These are phyloP conservation scores for Galaxias olidus DNA, from an alignment of 2,797 vertebrate genomes.

Conservation along the genomic window DNA sequence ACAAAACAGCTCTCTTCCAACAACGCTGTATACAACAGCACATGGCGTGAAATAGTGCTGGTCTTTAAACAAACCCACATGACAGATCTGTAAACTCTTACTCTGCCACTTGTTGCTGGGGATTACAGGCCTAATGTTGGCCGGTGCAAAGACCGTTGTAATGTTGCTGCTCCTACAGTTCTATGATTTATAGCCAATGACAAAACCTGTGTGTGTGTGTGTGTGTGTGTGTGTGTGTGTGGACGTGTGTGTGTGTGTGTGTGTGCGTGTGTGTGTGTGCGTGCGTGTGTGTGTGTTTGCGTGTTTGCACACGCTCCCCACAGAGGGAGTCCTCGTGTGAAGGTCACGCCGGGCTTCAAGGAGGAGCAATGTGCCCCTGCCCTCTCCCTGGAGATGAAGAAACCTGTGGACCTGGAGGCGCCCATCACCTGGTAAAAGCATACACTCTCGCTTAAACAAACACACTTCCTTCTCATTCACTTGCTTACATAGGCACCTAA, in stretches of 20 bases:
- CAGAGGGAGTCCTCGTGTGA: slow-evolving; percentile 90
- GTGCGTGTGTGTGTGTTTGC: slow-evolving; percentile 30
- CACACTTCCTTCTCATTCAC: too few species aligned
- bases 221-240: background rate
- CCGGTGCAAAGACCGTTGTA: too few species aligned
- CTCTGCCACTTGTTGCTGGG: too few species aligned
- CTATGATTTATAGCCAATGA: too few species aligned
- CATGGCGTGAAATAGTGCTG: too few species aligned
- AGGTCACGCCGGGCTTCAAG: slow-evolving; percentile 89
- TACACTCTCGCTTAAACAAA: background rate
- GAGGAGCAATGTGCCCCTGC: slow-evolving; percentile 96
- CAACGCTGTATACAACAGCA: too few species aligned
- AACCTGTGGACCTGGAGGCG: slow-evolving; percentile 92
- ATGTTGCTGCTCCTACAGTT: too few species aligned
- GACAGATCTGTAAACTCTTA: too few species aligned
- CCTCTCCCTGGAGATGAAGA: slow-evolving; percentile 92
- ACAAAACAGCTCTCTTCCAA: too few species aligned
- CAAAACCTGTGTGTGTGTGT: background rate
- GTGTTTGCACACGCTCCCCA: slow-evolving; percentile 24
- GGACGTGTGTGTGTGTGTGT: background rate
- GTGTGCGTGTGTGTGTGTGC: slow-evolving; percentile 4
- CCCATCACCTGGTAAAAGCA: slow-evolving; percentile 87
- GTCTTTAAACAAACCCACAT: too few species aligned
- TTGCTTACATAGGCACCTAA: too few species aligned
- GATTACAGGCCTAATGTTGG: too few species aligned